Base-by-base conservation (phyloP, 92 coral and sea anemone genomes). In the Phymanthus crucifer region DNA sequence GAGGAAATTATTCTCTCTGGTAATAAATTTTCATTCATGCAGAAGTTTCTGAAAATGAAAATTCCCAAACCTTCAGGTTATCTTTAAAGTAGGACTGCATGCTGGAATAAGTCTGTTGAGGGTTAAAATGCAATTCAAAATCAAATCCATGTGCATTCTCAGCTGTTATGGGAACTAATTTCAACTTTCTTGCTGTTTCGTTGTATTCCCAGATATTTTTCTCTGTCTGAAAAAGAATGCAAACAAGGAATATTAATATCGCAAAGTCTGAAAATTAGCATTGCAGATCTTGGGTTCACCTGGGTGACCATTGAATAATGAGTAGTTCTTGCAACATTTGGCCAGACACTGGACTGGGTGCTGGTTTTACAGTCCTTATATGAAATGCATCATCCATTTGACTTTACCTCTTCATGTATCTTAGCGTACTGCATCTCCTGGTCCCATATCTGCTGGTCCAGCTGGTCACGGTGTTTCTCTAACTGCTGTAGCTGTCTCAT, bases 381-480 rank as follows among this genome's bases (percentile, higher is more conserved):
- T 11, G 5, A 6, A 38, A 5, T 38, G 10, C 10, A 38, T 38
- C 45, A 38, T 38, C 45, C 5, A 5, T 38, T 5, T 38, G 5
- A 38, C 10, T 43, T 43, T 79, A 79, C 98, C 97, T 93, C 90
- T 85, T 95, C 98, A 64, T 93, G 94, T 70, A 82, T 84, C 74
- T 91, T 93, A 27, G 98, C 95, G 58, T 85, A 93, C 73, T 79
- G 86, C 98, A 95, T 95, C 83, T 95, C 98, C 74, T 81, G 86
- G 56, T 95, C 97, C 98, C 98, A 95, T 33, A 93, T 88, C 45
- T 92, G 89, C 75, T 95, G 97, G 78, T 95, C 93, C 29, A 95
- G 83, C 50, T 90, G 77, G 61, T 95, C 98, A 5, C 97, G 76
- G 29, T 85, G 77, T 46, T 85, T 88, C 70, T 93, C 95, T 16